Base-by-base conservation (phyloP, 2,797 vertebrate species). In the Sus cebifrons region DNA sequence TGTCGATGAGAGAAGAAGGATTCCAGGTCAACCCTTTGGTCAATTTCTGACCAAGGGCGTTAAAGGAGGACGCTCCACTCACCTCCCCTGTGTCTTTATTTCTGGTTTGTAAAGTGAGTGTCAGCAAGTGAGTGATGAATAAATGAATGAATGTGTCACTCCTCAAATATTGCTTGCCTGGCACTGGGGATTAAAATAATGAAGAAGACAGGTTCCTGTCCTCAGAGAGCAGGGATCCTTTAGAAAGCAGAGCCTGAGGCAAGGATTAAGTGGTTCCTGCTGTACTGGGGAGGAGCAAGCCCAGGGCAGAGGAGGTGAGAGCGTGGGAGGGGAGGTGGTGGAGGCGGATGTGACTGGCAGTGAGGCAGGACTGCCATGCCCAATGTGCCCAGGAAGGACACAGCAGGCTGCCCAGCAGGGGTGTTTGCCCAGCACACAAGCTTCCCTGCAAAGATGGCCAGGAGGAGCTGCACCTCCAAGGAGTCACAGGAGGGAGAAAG, bases 371-470 rank as follows among this genome's bases (percentile, higher is more conserved):
- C 25, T 29, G 54, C 70, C 20, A 9, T 1, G 7, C 25, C 10
- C 2, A 1, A 20, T 1, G 3, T 2, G 5, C 32, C 1, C 6
- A 2, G n/a, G 40, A n/a, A 20, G 29, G 64, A 56, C 29, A 11
- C 9, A 10, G 5, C 0, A 15, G 29, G 17, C 14, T 0, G 15
- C 70, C 71, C 15, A 0, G 16, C 15, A n/a, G 79, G 13, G 4
- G 25, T 10, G 58, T 16, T 67, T 13, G 16, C 29, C 2, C 0
- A 6, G 18, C 40, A 25, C n/a, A 0, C 0, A 1, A 16, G 6
- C 23, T 16, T 44, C 20, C 1, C 9, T 20, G 27, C 73, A 29
- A 64, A 92, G 68, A 29, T 18, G 4, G 0, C 18, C 9, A 20
- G 29, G 4, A 21, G 27, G 1, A 27, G 1, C 20, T 9, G 20